Evolutionary conservation across 2,797 vertebrate genomes (phyloP), one percentile per base, ranked within the genome.

Genomic region (Otolemur crassicaudatus): DNA sequence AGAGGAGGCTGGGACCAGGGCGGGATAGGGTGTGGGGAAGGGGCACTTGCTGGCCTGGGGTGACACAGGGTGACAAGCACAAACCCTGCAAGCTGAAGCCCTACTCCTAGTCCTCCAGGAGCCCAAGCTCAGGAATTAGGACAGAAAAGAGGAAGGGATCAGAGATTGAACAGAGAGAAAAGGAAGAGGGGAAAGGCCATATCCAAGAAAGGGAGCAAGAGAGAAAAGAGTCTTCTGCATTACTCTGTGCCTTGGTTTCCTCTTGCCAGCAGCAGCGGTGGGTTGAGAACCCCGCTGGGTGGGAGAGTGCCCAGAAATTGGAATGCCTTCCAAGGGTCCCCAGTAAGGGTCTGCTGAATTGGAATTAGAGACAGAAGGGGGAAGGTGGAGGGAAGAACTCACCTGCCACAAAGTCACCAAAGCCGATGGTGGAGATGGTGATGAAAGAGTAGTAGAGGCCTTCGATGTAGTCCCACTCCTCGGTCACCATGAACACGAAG

Each of bases 401-500:
- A 99, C 99, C 99, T 93, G 99, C 99, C 72, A 99, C 99, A 65
- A 99, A 99, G 98, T 99, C 99, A 79, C 99, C 99, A 95, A 99
- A 99, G 96, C 99, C 99, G 93, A 99, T 99, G 85, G 99, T 99
- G 84, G 99, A 99, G 98, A 99, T 99, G 91, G 99, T 99, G 98
- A 99, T 99, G 96, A 99, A 99, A n/a, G 99, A 99, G 98, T 99
- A 99, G 98, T 99, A 99, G 96, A 99, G 99, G 72, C 99, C 99
- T 98, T 99, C 99, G 4, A 99, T 98, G 90, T 99, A 99, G 81
- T 99, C 93, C 99, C 99, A 99, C 76, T 99, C 99, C 98, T 99
- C 99, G 14, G 99, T 99, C 92, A 99, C 99, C 99, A 99, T 99
- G 97, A 99, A 99, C 25, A 99, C 99, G 87, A 99, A 99, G 19